Evolutionary conservation across 2,888 invertebrate genomes (phyloP).

Genomic region (Conistra vaccinii): DNA sequence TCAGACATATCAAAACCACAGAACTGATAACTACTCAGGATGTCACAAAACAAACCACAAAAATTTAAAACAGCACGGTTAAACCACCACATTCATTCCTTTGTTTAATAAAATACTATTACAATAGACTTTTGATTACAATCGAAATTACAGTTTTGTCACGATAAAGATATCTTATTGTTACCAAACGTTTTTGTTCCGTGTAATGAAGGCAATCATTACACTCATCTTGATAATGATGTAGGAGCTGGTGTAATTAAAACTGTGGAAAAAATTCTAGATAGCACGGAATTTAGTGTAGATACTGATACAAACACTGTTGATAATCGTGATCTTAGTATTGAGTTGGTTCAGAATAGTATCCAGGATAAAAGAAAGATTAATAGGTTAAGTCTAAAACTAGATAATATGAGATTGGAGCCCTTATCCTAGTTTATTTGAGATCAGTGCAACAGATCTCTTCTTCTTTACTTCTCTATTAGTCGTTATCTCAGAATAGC

Average conservation of each 20-base stretch:
- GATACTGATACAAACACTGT: too few species aligned
- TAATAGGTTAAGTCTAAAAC: not conserved
- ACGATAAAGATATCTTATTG: slow-evolving; percentile 33
- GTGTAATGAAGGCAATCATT: slow-evolving; percentile 15
- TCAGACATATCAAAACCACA: slow-evolving; percentile 10
- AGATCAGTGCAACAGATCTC: not conserved
- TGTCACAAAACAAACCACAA: slow-evolving; percentile 40
- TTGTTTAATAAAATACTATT: slow-evolving; percentile 45
- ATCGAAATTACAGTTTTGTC: slow-evolving; percentile 57
- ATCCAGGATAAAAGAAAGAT: not conserved
- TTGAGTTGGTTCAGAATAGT: not conserved
- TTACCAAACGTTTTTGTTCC: slow-evolving; percentile 38
- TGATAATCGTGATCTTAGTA: not conserved
- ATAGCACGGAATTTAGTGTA: not conserved
- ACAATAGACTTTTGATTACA: slow-evolving; percentile 51
- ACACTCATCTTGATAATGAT: slow-evolving; percentile 8
- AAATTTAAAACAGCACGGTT: slow-evolving; percentile 47
- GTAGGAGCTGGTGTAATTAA: slow-evolving; percentile 17
- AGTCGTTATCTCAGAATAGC: too few species aligned
- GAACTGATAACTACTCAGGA: slow-evolving; percentile 31
- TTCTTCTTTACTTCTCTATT: not conserved
- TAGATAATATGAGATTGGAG: not conserved
- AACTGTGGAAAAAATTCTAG: not conserved
- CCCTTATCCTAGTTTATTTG: not conserved
- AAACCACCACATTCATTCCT: slow-evolving; percentile 45